A percentile compares a stretch with the other conserved stretches of the same genome.
Conservation (phyloP, 1,140 invertebrate genomes). For the Trichomalopsis sarcophagae region DNA sequence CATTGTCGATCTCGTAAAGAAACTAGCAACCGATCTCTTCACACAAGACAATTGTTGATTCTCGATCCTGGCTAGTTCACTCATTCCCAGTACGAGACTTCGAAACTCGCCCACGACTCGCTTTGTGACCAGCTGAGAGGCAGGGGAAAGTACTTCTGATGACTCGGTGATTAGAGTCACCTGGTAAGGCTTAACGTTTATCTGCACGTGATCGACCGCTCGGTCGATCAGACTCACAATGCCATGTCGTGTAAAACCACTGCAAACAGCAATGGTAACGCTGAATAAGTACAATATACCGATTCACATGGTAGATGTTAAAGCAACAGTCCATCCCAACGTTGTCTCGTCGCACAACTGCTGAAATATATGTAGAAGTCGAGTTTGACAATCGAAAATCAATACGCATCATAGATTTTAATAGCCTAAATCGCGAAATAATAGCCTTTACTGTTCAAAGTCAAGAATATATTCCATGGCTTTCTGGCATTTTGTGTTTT, state of each 20-base stretch:
- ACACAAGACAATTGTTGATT: background rate
- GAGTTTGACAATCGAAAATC: no score
- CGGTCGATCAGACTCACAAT: background rate
- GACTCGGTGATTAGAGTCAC: background rate
- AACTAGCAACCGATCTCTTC: background rate
- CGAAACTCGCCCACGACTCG: conserved; percentile 2
- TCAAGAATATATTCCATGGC: no score
- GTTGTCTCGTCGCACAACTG: no score
- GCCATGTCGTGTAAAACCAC: background rate
- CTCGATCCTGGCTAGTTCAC: background rate
- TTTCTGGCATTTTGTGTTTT: no score
- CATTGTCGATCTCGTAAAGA: background rate
- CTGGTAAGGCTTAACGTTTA: background rate
- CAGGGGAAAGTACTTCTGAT: background rate
- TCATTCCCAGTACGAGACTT: background rate
- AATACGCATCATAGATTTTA: no score
- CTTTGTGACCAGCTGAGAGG: background rate
- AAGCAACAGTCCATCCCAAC: no score
- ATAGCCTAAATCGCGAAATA: no score
- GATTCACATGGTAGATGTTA: no score
- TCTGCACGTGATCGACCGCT: background rate
- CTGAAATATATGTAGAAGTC: no score
- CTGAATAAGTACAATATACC: background rate
- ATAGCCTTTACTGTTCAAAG: no score
- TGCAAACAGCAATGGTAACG: background rate